Evolutionary conservation across 2,888 invertebrate genomes (phyloP), one percentile per base, ranked within the genome.

Genomic region (Noctuana brunneofusca): DNA sequence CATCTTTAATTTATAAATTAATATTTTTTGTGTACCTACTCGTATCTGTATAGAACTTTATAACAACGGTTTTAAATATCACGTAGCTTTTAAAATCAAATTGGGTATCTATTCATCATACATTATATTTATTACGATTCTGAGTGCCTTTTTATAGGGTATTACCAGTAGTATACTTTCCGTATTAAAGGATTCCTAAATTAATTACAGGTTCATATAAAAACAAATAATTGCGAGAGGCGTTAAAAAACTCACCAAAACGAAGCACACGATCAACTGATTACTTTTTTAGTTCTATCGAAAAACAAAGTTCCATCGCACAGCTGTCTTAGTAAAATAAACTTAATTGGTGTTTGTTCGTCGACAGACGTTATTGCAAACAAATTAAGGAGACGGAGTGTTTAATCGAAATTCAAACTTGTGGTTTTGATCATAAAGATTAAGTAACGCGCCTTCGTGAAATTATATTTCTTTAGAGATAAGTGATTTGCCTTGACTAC

Each of bases 281-380:
- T 58, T 55, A 27, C 12, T 41, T 38, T 30, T 49, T 41, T 30
- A 8, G 3, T 46, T 48, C 43, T 43, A n/a, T 8, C 30, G 20
- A 46, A 66, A 60, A 69, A 65, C 64, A 64, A 68, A 66, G 55
- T 68, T 74, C 71, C 75, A 73, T 57, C 63, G 22, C 74, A 78
- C 86, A 86, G 75, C 84, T 86, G 85, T 78, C 80, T 80, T 76
- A 72, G 68, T 75, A 71, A 75, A 79, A 72, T 68, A 75, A 72
- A 70, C 71, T 68, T 65, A 75, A 81, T 78, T 52, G 22, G 35
- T 68, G 79, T 87, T 86, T 83, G 81, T 78, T 75, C 68, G 72
- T 74, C 72, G 80, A 83, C 83, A 78, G 75, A 79, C 75, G 81
- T 82, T 81, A 70, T 81, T 80, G 81, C 82, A 83, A 88, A 87